phyloP scores from a whole-genome alignment of 1,140 invertebrate genomes.

The Penaeus vannamei region DNA sequence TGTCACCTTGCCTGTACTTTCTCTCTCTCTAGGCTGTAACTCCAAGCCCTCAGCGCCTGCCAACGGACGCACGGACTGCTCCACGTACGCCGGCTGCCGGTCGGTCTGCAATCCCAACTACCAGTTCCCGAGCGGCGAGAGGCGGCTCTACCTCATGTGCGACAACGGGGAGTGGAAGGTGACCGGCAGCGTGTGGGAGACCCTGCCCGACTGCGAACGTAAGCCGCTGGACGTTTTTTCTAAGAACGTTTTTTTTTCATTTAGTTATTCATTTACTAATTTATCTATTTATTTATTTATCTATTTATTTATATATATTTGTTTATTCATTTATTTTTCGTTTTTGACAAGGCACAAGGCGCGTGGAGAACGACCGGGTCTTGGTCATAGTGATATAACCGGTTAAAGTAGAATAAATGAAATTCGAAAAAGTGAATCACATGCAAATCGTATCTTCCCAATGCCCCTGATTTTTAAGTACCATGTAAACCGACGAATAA shows the following conservation, averaged over 20 bases:
- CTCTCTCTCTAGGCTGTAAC: conserved; percentile 38
- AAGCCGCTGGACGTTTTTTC: conserved; percentile 68
- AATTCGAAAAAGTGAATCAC: too few species aligned
- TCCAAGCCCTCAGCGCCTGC: conserved; percentile 47
- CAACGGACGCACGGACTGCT: conserved; percentile 59
- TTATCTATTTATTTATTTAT: not conserved
- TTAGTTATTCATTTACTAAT: not conserved
- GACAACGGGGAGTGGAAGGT: conserved; percentile 79
- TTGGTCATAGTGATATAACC: not conserved
- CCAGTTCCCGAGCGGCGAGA: conserved; percentile 79
- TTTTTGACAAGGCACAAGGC: not conserved
- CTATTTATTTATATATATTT: not conserved
- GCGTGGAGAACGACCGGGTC: not conserved
- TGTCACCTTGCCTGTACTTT: too few species aligned
- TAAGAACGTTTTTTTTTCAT: not conserved
- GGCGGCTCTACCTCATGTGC: conserved; percentile 77
- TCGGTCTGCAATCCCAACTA: conserved; percentile 78
- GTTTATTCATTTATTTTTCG: not conserved
- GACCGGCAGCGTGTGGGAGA: conserved; percentile 73
- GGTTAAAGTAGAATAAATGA: too few species aligned
- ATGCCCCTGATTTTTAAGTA: too few species aligned
- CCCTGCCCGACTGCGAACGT: conserved; percentile 80
- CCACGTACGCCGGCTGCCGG: conserved; percentile 75
- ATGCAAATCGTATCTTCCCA: too few species aligned
- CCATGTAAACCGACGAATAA: too few species aligned